Conservation (phyloP, 2,113 vertebrate genomes). For the Mus pahari region DNA sequence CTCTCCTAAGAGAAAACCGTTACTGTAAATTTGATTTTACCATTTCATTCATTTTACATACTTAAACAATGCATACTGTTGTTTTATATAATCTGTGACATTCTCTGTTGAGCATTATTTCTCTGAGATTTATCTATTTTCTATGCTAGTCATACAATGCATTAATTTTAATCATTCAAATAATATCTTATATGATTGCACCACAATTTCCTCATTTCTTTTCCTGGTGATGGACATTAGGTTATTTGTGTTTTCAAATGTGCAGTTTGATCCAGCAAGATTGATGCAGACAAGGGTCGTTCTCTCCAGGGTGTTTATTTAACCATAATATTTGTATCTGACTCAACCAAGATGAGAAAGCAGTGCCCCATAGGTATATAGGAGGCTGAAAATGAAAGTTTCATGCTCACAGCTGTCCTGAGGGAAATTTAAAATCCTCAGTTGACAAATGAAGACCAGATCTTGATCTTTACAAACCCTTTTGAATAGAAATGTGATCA, state of each 20-base stretch:
- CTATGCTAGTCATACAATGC: neutral
- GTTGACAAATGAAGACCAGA: slow-evolving; percentile 54
- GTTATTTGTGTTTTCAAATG: slow-evolving; percentile 53
- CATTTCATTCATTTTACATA: slow-evolving; percentile 26
- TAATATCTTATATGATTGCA: slow-evolving; percentile 28
- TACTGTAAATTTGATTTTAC: slow-evolving; percentile 40
- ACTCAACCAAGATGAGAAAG: slow-evolving; percentile 60
- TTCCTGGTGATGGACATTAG: slow-evolving; percentile 7
- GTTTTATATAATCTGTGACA: neutral
- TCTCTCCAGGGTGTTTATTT: slow-evolving; percentile 48
- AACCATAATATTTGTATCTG: slow-evolving; percentile 51
- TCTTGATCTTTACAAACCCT: slow-evolving; percentile 13
- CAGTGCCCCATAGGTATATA: neutral
- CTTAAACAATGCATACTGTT: neutral
- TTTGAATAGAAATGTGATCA: slow-evolving; percentile 31
- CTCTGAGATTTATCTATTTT: slow-evolving; percentile 45
- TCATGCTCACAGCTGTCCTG: slow-evolving; percentile 22
- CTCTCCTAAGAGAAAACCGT: neutral
- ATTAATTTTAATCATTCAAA: slow-evolving; percentile 46
- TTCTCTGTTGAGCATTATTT: neutral
- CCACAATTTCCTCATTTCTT: slow-evolving; percentile 41
- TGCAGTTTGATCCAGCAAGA: neutral
- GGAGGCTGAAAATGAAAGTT: slow-evolving; percentile 51
- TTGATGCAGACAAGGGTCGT: neutral
- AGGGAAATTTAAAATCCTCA: slow-evolving; percentile 40